Evolutionary conservation across 2,113 vertebrate species (phyloP).

Genomic region (Trichechus manatus): DNA sequence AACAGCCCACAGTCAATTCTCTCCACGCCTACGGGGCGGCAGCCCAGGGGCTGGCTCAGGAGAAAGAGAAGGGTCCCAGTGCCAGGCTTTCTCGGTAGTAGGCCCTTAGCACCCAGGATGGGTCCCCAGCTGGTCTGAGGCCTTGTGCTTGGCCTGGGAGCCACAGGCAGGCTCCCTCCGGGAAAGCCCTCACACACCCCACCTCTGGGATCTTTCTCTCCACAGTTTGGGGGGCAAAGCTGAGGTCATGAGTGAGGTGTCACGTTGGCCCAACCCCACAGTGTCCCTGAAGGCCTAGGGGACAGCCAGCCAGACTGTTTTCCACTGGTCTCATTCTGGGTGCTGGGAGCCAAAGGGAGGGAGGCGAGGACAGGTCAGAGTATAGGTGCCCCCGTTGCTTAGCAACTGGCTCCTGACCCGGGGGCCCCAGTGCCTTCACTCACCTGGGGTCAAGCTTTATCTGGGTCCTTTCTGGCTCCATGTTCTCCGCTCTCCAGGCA

Average conservation of each 20-base stretch:
- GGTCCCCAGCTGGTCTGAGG: not conserved
- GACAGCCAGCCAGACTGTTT: not conserved
- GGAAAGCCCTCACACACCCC: not conserved
- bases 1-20: not conserved
- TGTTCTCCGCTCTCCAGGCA: not conserved
- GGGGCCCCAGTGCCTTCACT: not conserved
- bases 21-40: not conserved
- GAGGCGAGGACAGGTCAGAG: not conserved
- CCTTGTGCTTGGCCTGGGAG: not conserved
- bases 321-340: not conserved
- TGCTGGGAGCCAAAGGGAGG: not conserved
- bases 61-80: not conserved
- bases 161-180: no score
- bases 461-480: slow-evolving; percentile 72
- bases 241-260: not conserved
- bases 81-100: not conserved
- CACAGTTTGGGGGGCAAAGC: not conserved
- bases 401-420: not conserved
- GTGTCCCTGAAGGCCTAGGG: not conserved
- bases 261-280: not conserved
- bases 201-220: not conserved
- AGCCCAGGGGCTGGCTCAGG: not conserved
- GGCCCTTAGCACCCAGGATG: not conserved
- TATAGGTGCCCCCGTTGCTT: not conserved
- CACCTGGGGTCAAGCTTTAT: slow-evolving; percentile 79